Conservation (phyloP, 2,888 invertebrate species). For the Oscheius sp. region DNA sequence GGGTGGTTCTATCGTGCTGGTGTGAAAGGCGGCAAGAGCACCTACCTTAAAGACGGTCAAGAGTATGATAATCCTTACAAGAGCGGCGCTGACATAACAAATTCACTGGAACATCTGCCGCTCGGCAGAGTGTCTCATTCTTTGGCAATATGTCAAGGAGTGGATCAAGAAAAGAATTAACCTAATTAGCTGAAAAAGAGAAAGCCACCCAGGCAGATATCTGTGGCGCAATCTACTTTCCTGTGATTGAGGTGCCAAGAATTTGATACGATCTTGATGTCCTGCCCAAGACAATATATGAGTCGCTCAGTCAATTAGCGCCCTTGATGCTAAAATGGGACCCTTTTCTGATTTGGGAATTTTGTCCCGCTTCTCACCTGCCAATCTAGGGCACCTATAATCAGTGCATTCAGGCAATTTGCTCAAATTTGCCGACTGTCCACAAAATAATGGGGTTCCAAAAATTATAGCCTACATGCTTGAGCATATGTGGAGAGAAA, state of each 20-base stretch:
- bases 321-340: background rate
- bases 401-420: constrained; percentile 9
- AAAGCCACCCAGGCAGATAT: background rate
- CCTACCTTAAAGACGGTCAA: constrained; percentile 28
- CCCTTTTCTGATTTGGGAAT: background rate
- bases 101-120: constrained; percentile 22
- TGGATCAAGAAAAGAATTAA: background rate
- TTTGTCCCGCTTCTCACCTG: constrained; percentile 26
- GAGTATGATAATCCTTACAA: constrained; percentile 19
- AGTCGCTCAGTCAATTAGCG: constrained; percentile 17
- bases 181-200: background rate
- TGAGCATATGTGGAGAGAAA: constrained; percentile 7
- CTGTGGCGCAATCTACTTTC: constrained; percentile 16
- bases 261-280: constrained; percentile 24
- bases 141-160: constrained; percentile 13
- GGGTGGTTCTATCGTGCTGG: constrained; percentile 16
- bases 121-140: background rate
- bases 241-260: constrained; percentile 23
- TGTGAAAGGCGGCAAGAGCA: constrained; percentile 24
- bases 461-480: constrained; percentile 19
- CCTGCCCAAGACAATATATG: constrained; percentile 20
- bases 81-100: constrained; percentile 29
- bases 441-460: constrained; percentile 10
- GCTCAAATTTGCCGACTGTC: constrained; percentile 6
- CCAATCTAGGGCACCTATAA: background rate